Evolutionary conservation across 2,888 invertebrate genomes (phyloP).

Genomic region (Nomada ferruginata): DNA sequence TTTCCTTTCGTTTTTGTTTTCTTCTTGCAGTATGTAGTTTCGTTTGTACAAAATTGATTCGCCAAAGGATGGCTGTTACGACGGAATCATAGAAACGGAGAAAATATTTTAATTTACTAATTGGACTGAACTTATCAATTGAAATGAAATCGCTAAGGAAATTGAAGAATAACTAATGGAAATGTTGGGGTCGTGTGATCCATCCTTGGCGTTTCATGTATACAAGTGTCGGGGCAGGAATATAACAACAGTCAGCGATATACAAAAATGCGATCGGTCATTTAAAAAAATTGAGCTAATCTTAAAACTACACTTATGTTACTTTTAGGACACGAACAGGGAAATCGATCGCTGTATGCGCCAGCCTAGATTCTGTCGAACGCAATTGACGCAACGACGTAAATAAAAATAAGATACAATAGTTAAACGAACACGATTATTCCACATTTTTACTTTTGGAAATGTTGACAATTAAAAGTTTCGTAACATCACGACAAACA

Average conservation of each 20-base stretch:
- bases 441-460: slow-evolving; percentile 4
- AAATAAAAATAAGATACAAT: slow-evolving; percentile 30
- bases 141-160: neutral
- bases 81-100: slow-evolving; percentile 8
- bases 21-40: slow-evolving; percentile 58
- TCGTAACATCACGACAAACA: slow-evolving; percentile 47
- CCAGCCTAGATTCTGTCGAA: slow-evolving; percentile 52
- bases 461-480: slow-evolving; percentile 33
- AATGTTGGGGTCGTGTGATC: slow-evolving; percentile 33
- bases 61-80: slow-evolving; percentile 65
- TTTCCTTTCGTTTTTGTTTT: slow-evolving; percentile 2
- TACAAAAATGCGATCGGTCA: slow-evolving; percentile 76
- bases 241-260: slow-evolving; percentile 76
- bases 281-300: slow-evolving; percentile 79
- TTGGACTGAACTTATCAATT: slow-evolving; percentile 17
- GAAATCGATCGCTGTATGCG: slow-evolving; percentile 54
- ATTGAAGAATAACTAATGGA: neutral
- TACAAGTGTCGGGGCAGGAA: slow-evolving; percentile 70
- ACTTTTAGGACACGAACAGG: slow-evolving; percentile 62
- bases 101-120: neutral
- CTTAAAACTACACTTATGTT: slow-evolving; percentile 76
- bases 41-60: slow-evolving; percentile 78
- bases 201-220: slow-evolving; percentile 60
- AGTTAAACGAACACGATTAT: slow-evolving; percentile 34
- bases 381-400: slow-evolving; percentile 37